Evolutionary conservation across 2,888 invertebrate genomes (phyloP).

Genomic region (Patella pellucida): DNA sequence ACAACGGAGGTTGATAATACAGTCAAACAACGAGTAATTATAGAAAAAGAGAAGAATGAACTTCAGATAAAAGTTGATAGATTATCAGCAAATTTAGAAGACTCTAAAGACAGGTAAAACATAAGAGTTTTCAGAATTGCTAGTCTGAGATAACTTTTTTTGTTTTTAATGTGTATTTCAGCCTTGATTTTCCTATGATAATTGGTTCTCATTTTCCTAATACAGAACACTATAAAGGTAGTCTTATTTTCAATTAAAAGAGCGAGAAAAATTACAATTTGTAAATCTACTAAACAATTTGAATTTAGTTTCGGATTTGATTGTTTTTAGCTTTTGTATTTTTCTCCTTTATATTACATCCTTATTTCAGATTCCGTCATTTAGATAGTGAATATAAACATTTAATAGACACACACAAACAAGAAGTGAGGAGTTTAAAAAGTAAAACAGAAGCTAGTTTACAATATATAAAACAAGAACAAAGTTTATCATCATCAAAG

Average conservation of each 20-base stretch:
- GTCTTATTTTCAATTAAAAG: no score
- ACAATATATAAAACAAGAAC: constrained; percentile 65
- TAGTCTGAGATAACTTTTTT: no score
- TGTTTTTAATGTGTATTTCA: no score
- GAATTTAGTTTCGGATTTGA: no score
- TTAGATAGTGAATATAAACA: constrained; percentile 60
- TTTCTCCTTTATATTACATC: not conserved
- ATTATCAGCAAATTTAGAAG: constrained; percentile 49
- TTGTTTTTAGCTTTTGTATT: no score
- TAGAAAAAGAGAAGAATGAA: constrained; percentile 65
- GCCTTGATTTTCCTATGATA: no score
- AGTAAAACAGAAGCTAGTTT: constrained; percentile 66
- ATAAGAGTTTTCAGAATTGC: not conserved
- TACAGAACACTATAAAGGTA: no score
- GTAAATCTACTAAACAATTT: no score
- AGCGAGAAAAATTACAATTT: no score
- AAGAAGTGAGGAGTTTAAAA: constrained; percentile 56
- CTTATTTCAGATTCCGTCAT: constrained; percentile 45
- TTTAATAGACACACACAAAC: constrained; percentile 53
- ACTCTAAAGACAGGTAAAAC: constrained; percentile 43
- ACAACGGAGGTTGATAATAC: constrained; percentile 64
- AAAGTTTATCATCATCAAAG: constrained; percentile 61
- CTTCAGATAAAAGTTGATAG: constrained; percentile 53
- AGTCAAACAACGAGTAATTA: constrained; percentile 46
- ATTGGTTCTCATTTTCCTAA: no score